Evolutionary conservation across 2,888 invertebrate genomes (phyloP), one percentile per base, ranked within the genome.

Genomic region (Cerceris ruficornis): DNA sequence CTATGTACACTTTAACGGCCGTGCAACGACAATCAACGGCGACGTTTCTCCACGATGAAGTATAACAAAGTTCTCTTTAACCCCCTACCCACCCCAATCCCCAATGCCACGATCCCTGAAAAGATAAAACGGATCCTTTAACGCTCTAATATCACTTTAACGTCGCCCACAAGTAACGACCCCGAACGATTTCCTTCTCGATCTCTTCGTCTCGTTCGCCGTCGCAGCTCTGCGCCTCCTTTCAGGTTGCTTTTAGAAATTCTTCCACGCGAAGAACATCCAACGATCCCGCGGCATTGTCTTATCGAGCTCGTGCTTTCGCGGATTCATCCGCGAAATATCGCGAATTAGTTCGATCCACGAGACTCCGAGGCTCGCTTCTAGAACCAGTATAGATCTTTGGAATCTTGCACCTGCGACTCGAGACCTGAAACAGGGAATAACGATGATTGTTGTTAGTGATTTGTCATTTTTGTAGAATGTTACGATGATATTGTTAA

Each of bases 361-460:
- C 72, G 82, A 71, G 73, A 77, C 80, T 81, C 72, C 80, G 82
- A 43, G 52, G 71, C 83, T 86, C 70, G 84, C 78, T 87, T 87
- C 88, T 90, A 91, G 84, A 90, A 91, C 91, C 91, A 91, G 79
- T 90, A 91, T 60, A 91, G 89, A 82, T 91, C 90, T 84, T 91
- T 91, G 81, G 91, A 89, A 75, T 91, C 91, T 74, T 91, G 91
- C 57, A 91, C 90, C 83, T 91, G 91, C 57, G 90, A 88, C 81
- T 91, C 91, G 80, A 91, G 86, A 74, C 90, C 91, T 91, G 90
- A 41, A 90, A 90, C 87, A 82, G n/a, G 6, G 5, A 69, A 28
- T 9, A 74, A 46, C 2, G 5, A 28, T 17, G 17, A 17, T 28
- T 57, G 14, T 57, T 57, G 28, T 28, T 28, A 28, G 28, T 28